Base-by-base conservation (phyloP, 2,888 invertebrate species). In the Busseola fusca region DNA sequence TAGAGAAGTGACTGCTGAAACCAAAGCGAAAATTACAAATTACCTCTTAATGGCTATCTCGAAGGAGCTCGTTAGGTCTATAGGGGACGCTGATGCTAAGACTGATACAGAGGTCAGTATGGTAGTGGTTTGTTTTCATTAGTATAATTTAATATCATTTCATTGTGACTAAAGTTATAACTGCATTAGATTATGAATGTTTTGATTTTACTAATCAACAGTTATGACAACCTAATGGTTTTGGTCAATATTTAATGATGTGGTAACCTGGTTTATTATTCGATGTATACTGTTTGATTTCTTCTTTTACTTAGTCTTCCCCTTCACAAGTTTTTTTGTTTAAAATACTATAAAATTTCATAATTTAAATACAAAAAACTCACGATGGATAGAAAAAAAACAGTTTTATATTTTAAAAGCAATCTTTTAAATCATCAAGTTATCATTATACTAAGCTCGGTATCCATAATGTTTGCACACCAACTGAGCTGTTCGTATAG, bases 11-110 rank as follows among this genome's bases (percentile, higher is more conserved):
- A 92, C 89, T 76, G 88, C 88, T 65, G 94, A 95, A 87, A 93
- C 94, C 90, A 95, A 94, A 93, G 92, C 94, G 78, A 95, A 95
- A 91, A 95, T 95, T 82, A 94, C 93, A 77, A 95, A 95, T 92
- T 95, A 95, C 89, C 94, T 95, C 84, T 88, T 95, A 87, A 94
- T 95, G 94, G 95, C 95, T 87, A 95, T 95, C 88, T 95, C 95
- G 60, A 95, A 95, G 88, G 95, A 95, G 86, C 93, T 95, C 71
- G 95, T 95, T 81, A 93, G 95, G 85, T 95, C 95, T 57, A 95
- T 95, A 77, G 95, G 95, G 68, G 95, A 95, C 77, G 95, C 95
- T 25, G 95, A 95, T 78, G 95, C 95, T 84, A 95, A 95, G 91
- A 95, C 95, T 87, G 95, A 95, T 87, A 95, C 95, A 58, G 95